A percentile compares a stretch with the other conserved stretches of the same genome.
Conservation (phyloP, 1,140 invertebrate species). For the Drosophila novamexicana region DNA sequence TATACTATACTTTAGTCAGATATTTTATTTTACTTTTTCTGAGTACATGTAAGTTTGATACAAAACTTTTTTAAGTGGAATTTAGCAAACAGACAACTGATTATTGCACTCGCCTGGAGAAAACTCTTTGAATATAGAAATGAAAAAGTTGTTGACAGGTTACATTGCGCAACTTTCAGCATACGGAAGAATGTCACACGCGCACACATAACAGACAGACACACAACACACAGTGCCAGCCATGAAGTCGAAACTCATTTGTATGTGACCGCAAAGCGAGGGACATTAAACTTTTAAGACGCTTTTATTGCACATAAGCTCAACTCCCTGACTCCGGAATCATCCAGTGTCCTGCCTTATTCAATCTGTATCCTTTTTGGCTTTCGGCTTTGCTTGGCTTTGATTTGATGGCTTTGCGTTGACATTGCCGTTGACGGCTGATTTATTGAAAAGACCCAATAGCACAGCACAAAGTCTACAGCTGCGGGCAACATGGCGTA, state of each 20-base stretch:
- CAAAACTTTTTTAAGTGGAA: background rate
- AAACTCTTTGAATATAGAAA: background rate
- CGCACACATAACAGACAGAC: background rate
- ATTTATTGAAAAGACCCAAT: constrained; percentile 61
- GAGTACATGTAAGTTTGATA: too few relatives aligned
- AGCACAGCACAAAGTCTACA: constrained; percentile 21
- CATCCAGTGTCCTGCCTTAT: constrained; percentile 54
- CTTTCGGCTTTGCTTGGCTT: constrained; percentile 42
- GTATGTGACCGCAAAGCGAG: constrained; percentile 68
- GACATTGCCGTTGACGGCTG: constrained; percentile 58
- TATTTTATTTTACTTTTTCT: too few relatives aligned
- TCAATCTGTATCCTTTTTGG: constrained; percentile 47
- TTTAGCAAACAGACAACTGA: background rate
- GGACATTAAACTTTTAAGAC: constrained; percentile 79
- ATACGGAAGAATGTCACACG: constrained; percentile 11
- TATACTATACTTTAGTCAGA: too few relatives aligned
- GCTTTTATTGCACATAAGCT: constrained; percentile 67
- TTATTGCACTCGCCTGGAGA: background rate
- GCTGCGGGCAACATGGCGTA: constrained; percentile 23
- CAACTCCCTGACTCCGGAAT: constrained; percentile 11
- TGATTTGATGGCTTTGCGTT: constrained; percentile 69
- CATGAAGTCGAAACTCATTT: constrained; percentile 63
- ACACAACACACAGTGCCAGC: constrained; percentile 2
- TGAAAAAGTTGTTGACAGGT: constrained; percentile 6
- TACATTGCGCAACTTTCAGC: constrained; percentile 8